Base-by-base conservation (phyloP, 2,113 vertebrate genomes). In the Tachycineta bicolor region DNA sequence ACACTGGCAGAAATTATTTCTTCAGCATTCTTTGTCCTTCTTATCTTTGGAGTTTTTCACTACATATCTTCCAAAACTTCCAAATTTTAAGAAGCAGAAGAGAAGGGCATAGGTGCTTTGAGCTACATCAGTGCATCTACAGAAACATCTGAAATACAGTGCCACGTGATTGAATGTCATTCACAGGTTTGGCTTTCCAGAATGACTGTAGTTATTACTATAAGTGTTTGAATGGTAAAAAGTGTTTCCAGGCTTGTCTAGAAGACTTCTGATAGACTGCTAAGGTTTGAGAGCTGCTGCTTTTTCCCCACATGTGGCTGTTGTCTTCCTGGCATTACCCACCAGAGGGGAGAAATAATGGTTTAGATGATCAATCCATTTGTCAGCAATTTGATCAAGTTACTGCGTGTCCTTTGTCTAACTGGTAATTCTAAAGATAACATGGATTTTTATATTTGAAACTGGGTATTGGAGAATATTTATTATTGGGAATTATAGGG, bases 391-490 rank as follows among this genome's bases (percentile, higher is more conserved):
- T 77, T 56, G 34, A 31, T 80, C 16, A 23, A 60, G 58, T 91
- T 79, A 44, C 11, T 47, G 22, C 12, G n/a, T 20, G 10, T 90
- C 34, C 70, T 62, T 34, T 78, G 39, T 74, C 21, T 63, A 84
- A 55, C 21, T 90, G 16, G 14, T 90, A 65, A 73, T 23, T 13
- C 7, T n/a, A 24, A 78, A 46, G n/a, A 25, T 77, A 56, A 12
- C 22, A 62, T 20, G 7, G 19, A 26, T 49, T n/a, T 74, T 90
- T 77, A 2, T 81, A 16, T 41, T 86, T 89, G 47, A 60, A 75
- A 52, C 26, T 47, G 21, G 7, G 3, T 87, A 37, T 81, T 0
- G 0, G 22, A 69, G 24, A 75, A 46, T 21, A 52, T 24, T 80
- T 74, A 16, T 14, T 81, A 20, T 47, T 44, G 39, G 20, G 41